Percentiles rank a stretch among this genome's conserved stretches.
phyloP scores from a whole-genome alignment of 2,797 vertebrate species.

The Naso thynnoides region DNA sequence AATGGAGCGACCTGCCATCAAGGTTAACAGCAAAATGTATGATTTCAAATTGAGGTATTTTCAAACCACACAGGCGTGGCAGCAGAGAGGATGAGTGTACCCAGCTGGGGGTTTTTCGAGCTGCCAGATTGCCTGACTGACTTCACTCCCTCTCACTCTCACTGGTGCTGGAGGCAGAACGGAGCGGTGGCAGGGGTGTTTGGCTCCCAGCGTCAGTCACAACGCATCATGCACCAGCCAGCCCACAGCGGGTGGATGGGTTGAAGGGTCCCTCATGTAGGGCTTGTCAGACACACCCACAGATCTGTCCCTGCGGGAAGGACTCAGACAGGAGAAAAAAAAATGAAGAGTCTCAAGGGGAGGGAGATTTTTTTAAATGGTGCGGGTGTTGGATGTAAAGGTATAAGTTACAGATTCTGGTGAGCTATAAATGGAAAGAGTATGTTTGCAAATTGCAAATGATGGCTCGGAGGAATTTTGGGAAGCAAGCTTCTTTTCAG shows the following conservation, averaged over 20 bases:
- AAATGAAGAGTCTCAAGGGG: conserved; percentile 19
- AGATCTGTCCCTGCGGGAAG: conserved; percentile 36
- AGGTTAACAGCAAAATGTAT: conserved; percentile 63
- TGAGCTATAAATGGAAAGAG: not conserved
- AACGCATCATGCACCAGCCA: conserved; percentile 65
- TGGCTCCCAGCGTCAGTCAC: conserved; percentile 65
- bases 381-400: conserved; percentile 7
- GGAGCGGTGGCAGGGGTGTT: conserved; percentile 44
- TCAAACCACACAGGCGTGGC: conserved; percentile 51
- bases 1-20: conserved; percentile 52
- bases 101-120: conserved; percentile 58
- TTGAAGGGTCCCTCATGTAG: conserved; percentile 45
- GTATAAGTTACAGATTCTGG: conserved; percentile 33
- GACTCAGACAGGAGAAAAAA: conserved; percentile 12
- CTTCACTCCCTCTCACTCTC: conserved; percentile 53
- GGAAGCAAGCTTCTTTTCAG: conserved; percentile 15
- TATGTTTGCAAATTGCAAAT: conserved; percentile 19
- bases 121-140: conserved; percentile 63
- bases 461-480: conserved; percentile 24
- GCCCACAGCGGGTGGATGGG: conserved; percentile 44
- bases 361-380: conserved; percentile 14
- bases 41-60: conserved; percentile 68
- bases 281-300: conserved; percentile 65
- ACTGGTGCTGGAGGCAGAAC: conserved; percentile 36
- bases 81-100: conserved; percentile 54